Conservation (phyloP, 2,113 vertebrate species). For the Emydura subglobosa region DNA sequence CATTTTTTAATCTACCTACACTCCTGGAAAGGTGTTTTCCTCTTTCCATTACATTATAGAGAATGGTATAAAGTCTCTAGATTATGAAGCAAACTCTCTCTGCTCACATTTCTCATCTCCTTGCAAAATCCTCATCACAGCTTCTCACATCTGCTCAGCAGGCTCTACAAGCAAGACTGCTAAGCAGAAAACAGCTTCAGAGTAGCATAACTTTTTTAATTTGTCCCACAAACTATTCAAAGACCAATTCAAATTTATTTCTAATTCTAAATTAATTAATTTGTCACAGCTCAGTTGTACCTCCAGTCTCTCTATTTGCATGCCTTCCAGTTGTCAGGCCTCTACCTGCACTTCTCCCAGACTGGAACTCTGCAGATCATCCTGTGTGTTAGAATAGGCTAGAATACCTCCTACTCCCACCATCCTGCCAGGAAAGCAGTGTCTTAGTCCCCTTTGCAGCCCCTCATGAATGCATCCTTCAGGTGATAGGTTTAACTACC, state of each 20-base stretch:
- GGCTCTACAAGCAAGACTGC: neutral
- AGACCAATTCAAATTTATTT: constrained; percentile 30
- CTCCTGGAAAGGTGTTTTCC: neutral
- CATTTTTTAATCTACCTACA: neutral
- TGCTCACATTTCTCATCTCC: neutral
- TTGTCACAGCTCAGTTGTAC: neutral
- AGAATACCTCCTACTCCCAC: rapidly evolving
- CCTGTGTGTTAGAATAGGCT: neutral
- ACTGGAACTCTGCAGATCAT: neutral
- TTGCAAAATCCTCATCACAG: neutral
- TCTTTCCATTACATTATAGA: neutral
- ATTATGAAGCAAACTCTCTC: neutral
- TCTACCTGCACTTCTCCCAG: neutral
- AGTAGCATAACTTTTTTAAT: neutral
- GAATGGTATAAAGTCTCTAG: neutral
- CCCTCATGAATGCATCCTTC: neutral
- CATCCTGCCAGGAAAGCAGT: neutral
- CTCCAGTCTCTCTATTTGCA: neutral
- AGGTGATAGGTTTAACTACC: no score
- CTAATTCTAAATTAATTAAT: constrained; percentile 26
- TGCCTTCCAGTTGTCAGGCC: neutral
- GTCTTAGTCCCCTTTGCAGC: neutral
- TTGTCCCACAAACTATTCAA: neutral
- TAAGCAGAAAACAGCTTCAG: neutral
- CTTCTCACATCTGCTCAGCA: neutral